Evolutionary conservation across 2,797 vertebrate species (phyloP).

Genomic region (Hyperoplus immaculatus): DNA sequence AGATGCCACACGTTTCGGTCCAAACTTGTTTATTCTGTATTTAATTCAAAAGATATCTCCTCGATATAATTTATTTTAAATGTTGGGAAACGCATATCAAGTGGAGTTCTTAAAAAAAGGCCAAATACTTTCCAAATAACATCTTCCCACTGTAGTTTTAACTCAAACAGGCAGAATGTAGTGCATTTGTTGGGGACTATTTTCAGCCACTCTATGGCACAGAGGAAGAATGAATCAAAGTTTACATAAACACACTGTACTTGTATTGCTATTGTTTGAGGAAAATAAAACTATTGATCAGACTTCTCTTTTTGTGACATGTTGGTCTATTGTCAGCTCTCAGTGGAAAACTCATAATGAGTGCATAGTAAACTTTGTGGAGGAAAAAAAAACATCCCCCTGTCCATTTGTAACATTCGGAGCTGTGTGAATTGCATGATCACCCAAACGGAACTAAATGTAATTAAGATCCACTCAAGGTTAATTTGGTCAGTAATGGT

Average conservation of each 20-base stretch:
- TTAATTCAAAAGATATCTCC: background rate
- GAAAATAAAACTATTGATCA: background rate
- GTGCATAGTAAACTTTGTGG: slow-evolving; percentile 68
- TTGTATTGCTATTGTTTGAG: too few species aligned
- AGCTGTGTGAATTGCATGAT: slow-evolving; percentile 92
- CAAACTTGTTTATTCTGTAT: background rate
- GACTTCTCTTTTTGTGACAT: background rate
- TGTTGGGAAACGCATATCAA: background rate
- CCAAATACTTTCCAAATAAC: background rate
- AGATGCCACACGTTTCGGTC: background rate
- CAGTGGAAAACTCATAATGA: slow-evolving; percentile 6
- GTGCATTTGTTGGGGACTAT: background rate
- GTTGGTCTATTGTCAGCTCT: background rate
- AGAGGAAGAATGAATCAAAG: background rate
- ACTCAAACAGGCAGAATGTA: background rate
- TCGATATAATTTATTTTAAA: too few species aligned
- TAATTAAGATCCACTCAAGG: slow-evolving; percentile 98
- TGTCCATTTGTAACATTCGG: slow-evolving; percentile 89
- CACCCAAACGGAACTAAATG: slow-evolving; percentile 97
- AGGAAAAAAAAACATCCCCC: slow-evolving; percentile 71
- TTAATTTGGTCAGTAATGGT: slow-evolving; percentile 99
- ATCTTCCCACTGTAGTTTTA: too few species aligned
- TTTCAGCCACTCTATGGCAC: background rate
- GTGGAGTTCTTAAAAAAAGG: too few species aligned
- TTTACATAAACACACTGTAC: background rate